Conservation (phyloP, 2,888 invertebrate genomes). For the Polydrusus pterygomalis region DNA sequence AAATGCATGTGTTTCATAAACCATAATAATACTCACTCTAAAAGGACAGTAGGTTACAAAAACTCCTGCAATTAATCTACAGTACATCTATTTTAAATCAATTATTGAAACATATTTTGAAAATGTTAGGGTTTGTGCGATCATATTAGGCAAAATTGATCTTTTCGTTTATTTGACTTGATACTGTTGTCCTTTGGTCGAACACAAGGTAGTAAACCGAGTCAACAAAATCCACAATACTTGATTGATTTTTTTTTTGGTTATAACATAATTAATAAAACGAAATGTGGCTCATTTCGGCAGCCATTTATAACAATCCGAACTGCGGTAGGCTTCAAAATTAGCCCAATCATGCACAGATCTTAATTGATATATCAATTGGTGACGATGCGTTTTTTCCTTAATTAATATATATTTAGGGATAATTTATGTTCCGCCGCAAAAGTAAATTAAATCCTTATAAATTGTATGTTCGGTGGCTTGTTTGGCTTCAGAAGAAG, state of each 20-base stretch:
- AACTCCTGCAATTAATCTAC: too few species aligned
- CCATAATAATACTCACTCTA: too few species aligned
- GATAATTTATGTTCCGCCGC: slow-evolving; percentile 48
- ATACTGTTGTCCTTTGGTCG: too few species aligned
- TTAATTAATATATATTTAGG: slow-evolving; percentile 53
- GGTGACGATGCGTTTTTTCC: slow-evolving; percentile 58
- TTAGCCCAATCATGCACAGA: slow-evolving; percentile 59
- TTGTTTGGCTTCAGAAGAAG: slow-evolving; percentile 42
- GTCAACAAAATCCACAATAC: slow-evolving; percentile 6
- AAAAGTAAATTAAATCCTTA: slow-evolving; percentile 47
- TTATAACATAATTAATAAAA: slow-evolving; percentile 40
- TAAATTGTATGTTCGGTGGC: slow-evolving; percentile 39
- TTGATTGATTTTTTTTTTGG: slow-evolving; percentile 36
- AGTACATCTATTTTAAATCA: too few species aligned
- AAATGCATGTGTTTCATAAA: too few species aligned
- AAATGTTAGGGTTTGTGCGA: too few species aligned
- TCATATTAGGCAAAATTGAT: too few species aligned
- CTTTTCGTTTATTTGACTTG: too few species aligned
- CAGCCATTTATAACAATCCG: slow-evolving; percentile 34
- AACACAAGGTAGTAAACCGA: background rate
- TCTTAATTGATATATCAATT: slow-evolving; percentile 65
- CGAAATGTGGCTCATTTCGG: slow-evolving; percentile 37
- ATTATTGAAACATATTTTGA: too few species aligned
- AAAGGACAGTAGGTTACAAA: too few species aligned
- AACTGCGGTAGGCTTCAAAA: slow-evolving; percentile 59